Percentiles rank a stretch among this genome's conserved stretches.
phyloP scores from a whole-genome alignment of 1,140 invertebrate species.

The Rhagoletis zephyria region DNA sequence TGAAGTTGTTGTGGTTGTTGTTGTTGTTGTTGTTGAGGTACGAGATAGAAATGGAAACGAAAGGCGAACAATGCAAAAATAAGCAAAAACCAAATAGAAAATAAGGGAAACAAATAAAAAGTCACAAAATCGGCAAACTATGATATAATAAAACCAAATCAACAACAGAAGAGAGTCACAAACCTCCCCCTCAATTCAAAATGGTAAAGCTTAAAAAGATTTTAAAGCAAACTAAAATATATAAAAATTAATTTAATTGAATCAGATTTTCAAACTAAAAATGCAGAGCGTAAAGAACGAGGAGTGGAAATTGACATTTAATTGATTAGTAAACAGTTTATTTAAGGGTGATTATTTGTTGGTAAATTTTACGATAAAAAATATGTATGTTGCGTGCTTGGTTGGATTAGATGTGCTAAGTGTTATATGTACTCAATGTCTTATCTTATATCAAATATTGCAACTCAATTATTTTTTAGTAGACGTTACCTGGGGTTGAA shows the following conservation, averaged over 20 bases:
- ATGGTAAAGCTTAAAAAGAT: constrained; percentile 35
- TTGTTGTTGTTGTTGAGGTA: constrained; percentile 46
- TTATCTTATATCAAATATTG: neutral
- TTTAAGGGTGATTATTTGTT: neutral
- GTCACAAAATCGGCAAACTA: constrained; percentile 1
- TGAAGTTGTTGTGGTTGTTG: constrained; percentile 27
- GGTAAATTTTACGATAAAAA: neutral
- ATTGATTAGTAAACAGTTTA: constrained; percentile 52
- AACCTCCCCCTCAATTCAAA: constrained; percentile 15
- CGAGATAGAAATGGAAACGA: constrained; percentile 59
- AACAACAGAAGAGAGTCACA: constrained; percentile 7
- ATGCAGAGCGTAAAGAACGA: constrained; percentile 13
- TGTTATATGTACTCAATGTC: neutral
- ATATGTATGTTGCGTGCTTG: constrained; percentile 34
- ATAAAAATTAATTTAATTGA: constrained; percentile 38
- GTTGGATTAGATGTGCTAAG: neutral
- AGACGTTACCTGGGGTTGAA: constrained; percentile 65
- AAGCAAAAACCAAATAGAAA: constrained; percentile 59
- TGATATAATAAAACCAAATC: neutral
- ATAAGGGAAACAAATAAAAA: constrained; percentile 54
- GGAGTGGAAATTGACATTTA: neutral
- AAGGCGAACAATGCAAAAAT: constrained; percentile 59
- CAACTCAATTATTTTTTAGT: neutral
- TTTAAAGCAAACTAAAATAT: neutral
- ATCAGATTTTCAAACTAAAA: constrained; percentile 56